Base-by-base conservation (phyloP, 1,140 invertebrate species). In the Drosophila kepulauana region DNA sequence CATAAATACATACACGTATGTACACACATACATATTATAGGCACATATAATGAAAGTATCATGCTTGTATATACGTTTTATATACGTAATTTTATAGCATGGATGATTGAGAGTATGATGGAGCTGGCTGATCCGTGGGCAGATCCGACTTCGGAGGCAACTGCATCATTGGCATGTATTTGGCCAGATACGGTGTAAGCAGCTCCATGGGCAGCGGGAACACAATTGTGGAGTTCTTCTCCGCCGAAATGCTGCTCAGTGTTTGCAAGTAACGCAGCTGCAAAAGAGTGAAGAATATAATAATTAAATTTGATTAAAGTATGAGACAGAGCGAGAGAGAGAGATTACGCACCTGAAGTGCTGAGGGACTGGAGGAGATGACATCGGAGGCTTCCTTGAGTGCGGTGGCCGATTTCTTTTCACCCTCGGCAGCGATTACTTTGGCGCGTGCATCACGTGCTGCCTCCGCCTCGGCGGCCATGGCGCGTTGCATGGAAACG, bases 171-270 rank as follows among this genome's bases (percentile, higher is more conserved):
- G 79, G 59, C 45, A 64, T 68, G 43, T 89, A 89, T 13, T 89
- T 89, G 63, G 86, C 75, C 76, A 92, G 43, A 59, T 92, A 92
- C 0, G 91, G 91, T 3, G 94, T 94, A 1, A 95, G 81, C 3
- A 95, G 79, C 75, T 98, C 97, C 73, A 98, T 96, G 11, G 97
- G 97, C 57, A 98, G 82, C 2, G 97, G 97, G 93, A 98, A 98
- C n/a, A 98, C 96, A 75, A 98, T 98, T 0, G 97, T 98, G 0
- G 97, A 98, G 91, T 98, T 98, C 93, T 98, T 98, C 93, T 98
- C 97, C 5, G 97, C 96, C 11, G 97, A 96, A 67, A 98, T 97
- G 51, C 95, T 96, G 93, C 96, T 98, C 57, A 98, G 93, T 0
- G 97, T 97, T 94, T 98, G 81, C 52, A 88, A 33, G 56, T 80